Percentiles rank a stretch among this genome's conserved stretches.
phyloP scores from a whole-genome alignment of 2,888 invertebrate species.

The Drosophila anomelani region DNA sequence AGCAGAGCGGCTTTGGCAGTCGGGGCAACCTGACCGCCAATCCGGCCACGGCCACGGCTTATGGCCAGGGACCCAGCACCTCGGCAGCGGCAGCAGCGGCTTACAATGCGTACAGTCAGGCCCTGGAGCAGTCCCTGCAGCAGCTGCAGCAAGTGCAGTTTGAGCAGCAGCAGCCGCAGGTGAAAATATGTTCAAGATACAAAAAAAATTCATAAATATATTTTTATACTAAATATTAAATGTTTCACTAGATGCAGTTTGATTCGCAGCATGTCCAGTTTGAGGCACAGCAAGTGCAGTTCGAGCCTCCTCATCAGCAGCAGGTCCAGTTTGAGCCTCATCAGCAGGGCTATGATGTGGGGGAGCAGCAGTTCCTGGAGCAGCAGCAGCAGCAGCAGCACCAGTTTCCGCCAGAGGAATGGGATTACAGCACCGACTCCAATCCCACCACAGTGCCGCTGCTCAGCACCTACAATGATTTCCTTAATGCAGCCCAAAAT shows the following conservation, averaged over 20 bases:
- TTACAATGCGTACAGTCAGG: conserved; percentile 10
- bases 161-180: conserved; percentile 22
- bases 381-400: not conserved
- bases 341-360: conserved; percentile 9
- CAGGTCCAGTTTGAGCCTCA: not conserved
- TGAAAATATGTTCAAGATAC: not conserved
- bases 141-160: conserved; percentile 25
- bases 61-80: conserved; percentile 15
- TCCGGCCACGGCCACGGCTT: not conserved
- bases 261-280: conserved; percentile 1
- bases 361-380: conserved; percentile 20
- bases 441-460: conserved; percentile 6
- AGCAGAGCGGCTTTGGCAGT: conserved; percentile 75
- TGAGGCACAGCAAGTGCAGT: not conserved
- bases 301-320: conserved; percentile 2
- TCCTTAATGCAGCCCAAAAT: conserved; percentile 45
- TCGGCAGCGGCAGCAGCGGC: conserved; percentile 11
- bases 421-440: conserved; percentile 16
- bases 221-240: not conserved
- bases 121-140: conserved; percentile 15
- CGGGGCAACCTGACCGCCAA: conserved; percentile 53
- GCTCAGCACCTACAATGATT: conserved; percentile 49
- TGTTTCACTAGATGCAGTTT: not conserved
- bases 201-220: too few relatives aligned
- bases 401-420: not conserved